Evolutionary conservation across 2,797 vertebrate species (phyloP), one percentile per base, ranked within the genome.

Genomic region (Anableps anableps): DNA sequence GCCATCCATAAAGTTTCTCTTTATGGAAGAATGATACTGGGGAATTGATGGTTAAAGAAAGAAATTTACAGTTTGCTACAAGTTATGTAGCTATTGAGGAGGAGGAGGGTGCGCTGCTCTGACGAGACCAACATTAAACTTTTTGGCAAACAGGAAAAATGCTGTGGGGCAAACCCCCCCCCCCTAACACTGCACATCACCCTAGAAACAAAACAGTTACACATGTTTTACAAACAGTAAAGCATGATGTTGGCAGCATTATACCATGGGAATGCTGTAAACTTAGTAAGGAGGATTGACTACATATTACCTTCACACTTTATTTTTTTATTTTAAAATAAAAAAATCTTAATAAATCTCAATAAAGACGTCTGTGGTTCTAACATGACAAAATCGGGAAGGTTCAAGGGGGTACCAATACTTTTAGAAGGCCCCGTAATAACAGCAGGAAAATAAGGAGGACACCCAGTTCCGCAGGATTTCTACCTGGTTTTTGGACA

Each of bases 401-500:
- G 14, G 26, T 29, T n/a, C 36, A 9, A 2, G 10, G 36, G 64
- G 64, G 9, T 38, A 8, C 26, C 10, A 43, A 43, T 13, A 41
- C 4, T 68, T 41, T 41, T 9, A 38, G 13, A 38, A 68, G 9
- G 64, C 19, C 66, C 38, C 26, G 10, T 43, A 29, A 47, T 1
- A 29, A 45, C 41, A 71, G 26, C 41, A 45, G 5, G 41, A 29
- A 29, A 45, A 70, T 43, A 13, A 70, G 41, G 38, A n/a, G 13
- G 41, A 26, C 19, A 26, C 41, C 8, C 2, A 71, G 68, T 17
- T 71, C 9, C 41, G 19, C 41, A 23, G 16, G 1, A 60, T 58
- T 93, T 93, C 91, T 87, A 99, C 99, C 97, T 99, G 99, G 93
- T 99, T 99, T 94, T 95, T 97, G 75, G 98, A 99, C 85, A 99